Conservation (phyloP, 2,888 invertebrate genomes). For the Parnassius mnemosyne region DNA sequence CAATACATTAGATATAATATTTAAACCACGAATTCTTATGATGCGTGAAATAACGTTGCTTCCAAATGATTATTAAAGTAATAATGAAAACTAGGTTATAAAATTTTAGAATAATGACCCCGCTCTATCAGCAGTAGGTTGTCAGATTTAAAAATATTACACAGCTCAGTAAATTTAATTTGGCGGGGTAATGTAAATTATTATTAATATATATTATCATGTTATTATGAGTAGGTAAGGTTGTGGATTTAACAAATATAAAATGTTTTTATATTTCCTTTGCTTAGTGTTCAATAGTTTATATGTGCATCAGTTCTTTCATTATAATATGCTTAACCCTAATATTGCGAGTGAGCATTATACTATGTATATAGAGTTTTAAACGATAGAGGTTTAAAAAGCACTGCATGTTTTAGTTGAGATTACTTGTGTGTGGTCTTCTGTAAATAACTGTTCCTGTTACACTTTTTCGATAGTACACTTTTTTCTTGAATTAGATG, state of each 20-base stretch:
- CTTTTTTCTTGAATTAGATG: not conserved
- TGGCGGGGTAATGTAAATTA: conserved; percentile 7
- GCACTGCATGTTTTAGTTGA: conserved; percentile 23
- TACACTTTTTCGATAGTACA: not conserved
- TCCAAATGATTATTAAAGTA: conserved; percentile 58
- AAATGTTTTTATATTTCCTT: conserved; percentile 39
- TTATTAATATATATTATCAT: not conserved
- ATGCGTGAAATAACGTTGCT: conserved; percentile 72
- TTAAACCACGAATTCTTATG: conserved; percentile 68
- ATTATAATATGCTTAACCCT: not conserved
- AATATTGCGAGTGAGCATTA: conserved; percentile 11
- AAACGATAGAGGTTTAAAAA: conserved; percentile 21
- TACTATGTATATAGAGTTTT: conserved; percentile 25
- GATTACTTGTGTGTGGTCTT: conserved; percentile 30
- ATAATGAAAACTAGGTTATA: conserved; percentile 47
- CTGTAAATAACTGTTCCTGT: conserved; percentile 10
- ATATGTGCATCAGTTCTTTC: conserved; percentile 15
- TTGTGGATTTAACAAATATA: conserved; percentile 54
- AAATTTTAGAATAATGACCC: conserved; percentile 35
- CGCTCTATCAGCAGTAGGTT: conserved; percentile 42
- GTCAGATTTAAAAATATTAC: not conserved
- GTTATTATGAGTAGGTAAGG: conserved; percentile 31
- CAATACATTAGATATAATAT: conserved; percentile 58
- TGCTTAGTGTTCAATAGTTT: conserved; percentile 32
- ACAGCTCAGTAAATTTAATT: conserved; percentile 2